Evolutionary conservation across 1,140 invertebrate genomes (phyloP), one percentile per base, ranked within the genome.

Genomic region (Aphis gossypii): DNA sequence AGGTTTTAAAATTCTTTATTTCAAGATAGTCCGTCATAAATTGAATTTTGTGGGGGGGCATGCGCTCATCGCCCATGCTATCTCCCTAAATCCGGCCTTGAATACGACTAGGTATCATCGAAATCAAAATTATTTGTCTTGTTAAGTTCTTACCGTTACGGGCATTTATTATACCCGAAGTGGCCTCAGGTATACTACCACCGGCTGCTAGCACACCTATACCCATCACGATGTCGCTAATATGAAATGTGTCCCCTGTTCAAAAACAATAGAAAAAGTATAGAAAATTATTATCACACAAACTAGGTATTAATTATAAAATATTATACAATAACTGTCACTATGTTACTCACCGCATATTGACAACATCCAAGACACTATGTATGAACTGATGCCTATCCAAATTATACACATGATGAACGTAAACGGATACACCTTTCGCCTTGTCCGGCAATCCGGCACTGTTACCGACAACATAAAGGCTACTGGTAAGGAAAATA

Each of bases 191-290:
- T 95, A 99, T 96, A 94, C 98, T 98, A 6, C 98, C 98, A 18
- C 98, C 98, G 35, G 97, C 97, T 0, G 97, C 97, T 60, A 99
- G 95, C 93, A 99, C 97, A 0, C 98, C 99, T 94, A 99, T 96
- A 18, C 98, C 98, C 97, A 99, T 98, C 1, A 99, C 97, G 9
- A 98, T 97, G 95, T 98, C 97, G 1, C 97, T 97, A 86, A 98
- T 97, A 30, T 96, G 96, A 30, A 98, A 96, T 0, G 97, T 97
- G 94, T 97, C 96, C 90, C 97, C 97, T 97, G 94, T 68, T 18
- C 93, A 83, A 54, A 89, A 94, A 93, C 60, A 35, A n/a, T 18
- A 18, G n/a, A n/a, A n/a, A n/a, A 11, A 14, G 3, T 14, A 68
- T 3, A 4, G 60, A n/a, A 3, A 30, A 68, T 68, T 76, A 68